Percentiles rank a stretch among this genome's conserved stretches.
These are phyloP conservation scores for Meloidogyne chitwoodi DNA, from an alignment of 1,140 invertebrate species.

Conservation along the genomic window DNA sequence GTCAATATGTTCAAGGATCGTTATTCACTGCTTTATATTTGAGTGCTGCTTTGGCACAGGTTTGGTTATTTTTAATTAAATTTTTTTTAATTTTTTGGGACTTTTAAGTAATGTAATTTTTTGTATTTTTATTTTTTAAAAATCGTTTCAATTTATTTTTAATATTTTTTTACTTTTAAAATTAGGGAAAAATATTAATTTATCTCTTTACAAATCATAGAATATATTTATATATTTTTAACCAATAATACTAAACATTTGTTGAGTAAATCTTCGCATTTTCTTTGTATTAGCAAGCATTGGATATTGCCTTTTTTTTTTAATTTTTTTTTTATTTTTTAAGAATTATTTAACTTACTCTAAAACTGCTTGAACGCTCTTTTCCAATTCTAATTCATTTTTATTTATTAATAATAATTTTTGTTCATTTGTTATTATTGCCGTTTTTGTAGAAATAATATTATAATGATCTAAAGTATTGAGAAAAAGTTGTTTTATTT, in stretches of 20 bases:
- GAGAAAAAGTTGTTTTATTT: slow-evolving; percentile 43
- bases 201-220: too few relatives aligned
- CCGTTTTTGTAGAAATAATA: slow-evolving; percentile 9
- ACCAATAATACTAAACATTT: background rate
- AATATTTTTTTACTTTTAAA: background rate
- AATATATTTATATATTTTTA: too few relatives aligned
- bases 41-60: slow-evolving; percentile 41
- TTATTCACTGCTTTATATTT: slow-evolving; percentile 43
- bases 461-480: slow-evolving; percentile 30
- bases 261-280: slow-evolving; percentile 7
- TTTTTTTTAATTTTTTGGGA: background rate
- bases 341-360: background rate
- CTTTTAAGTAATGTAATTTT: too few relatives aligned
- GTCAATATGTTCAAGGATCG: slow-evolving; percentile 31
- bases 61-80: slow-evolving; percentile 8
- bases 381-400: slow-evolving; percentile 10
- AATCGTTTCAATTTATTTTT: background rate
- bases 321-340: background rate
- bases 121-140: too few relatives aligned
- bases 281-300: slow-evolving; percentile 7
- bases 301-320: slow-evolving; percentile 3
- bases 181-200: too few relatives aligned
- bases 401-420: background rate
- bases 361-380: slow-evolving; percentile 3
- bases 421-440: background rate